These are phyloP conservation scores for Yponomeuta malinellus DNA, from an alignment of 2,888 invertebrate species.

Conservation along the genomic window DNA sequence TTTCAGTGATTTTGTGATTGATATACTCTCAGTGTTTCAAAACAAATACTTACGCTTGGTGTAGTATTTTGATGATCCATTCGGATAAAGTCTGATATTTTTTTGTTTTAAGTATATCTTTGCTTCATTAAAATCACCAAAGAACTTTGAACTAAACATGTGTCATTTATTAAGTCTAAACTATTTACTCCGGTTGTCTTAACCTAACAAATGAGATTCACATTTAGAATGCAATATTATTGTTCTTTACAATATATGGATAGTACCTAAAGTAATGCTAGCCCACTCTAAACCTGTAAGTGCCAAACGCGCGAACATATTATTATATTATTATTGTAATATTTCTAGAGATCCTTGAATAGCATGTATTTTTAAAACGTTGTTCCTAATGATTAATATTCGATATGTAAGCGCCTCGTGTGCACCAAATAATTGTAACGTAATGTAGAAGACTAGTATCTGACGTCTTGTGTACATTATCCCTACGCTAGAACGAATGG, in stretches of 20 bases:
- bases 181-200: not conserved
- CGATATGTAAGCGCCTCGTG: conserved; percentile 57
- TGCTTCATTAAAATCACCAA: conserved; percentile 14
- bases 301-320: conserved; percentile 61
- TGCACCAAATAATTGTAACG: conserved; percentile 57
- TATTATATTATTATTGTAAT: conserved; percentile 42
- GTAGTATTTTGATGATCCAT: not conserved
- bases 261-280: not conserved
- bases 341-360: conserved; percentile 59
- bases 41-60: not conserved
- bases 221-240: conserved; percentile 3
- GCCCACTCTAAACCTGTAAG: conserved; percentile 50
- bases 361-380: conserved; percentile 64
- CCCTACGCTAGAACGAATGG: conserved; percentile 76
- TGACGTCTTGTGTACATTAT: conserved; percentile 68
- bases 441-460: conserved; percentile 50
- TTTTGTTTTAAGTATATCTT: too few relatives aligned
- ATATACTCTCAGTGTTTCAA: not conserved
- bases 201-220: not conserved
- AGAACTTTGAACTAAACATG: conserved; percentile 11
- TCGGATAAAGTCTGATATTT: too few relatives aligned
- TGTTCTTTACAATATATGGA: not conserved
- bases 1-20: not conserved
- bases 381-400: conserved; percentile 68
- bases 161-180: not conserved